A percentile compares a stretch with the other conserved stretches of the same genome.
Conservation (phyloP, 2,113 vertebrate species). For the Egretta garzetta region DNA sequence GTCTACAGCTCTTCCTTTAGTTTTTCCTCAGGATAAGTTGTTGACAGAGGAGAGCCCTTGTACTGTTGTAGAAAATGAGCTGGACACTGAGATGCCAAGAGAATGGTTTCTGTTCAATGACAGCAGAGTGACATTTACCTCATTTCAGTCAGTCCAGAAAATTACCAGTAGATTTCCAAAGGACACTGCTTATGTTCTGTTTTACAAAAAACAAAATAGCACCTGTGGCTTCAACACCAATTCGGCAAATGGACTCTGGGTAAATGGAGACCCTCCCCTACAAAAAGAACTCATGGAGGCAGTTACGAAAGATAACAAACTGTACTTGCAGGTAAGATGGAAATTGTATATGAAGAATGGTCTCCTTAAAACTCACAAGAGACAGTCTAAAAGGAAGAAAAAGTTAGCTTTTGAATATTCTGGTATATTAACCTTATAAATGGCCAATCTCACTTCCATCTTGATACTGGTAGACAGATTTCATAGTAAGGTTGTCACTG, state of each 20-base stretch:
- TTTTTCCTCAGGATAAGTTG: constrained; percentile 67
- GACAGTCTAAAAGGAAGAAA: neutral
- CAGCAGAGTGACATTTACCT: constrained; percentile 96
- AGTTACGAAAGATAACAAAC: constrained; percentile 97
- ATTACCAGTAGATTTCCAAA: constrained; percentile 97
- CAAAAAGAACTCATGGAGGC: constrained; percentile 98
- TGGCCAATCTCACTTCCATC: neutral
- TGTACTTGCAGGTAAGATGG: constrained; percentile 92
- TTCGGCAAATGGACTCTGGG: constrained; percentile 78
- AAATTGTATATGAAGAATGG: neutral
- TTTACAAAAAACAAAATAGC: constrained; percentile 91
- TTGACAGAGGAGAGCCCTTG: constrained; percentile 60
- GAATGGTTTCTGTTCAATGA: constrained; percentile 99
- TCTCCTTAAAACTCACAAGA: neutral
- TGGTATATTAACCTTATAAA: neutral
- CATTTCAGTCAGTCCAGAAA: constrained; percentile 95
- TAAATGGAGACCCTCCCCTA: constrained; percentile 90
- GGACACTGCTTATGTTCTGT: constrained; percentile 96
- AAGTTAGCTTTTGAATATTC: neutral
- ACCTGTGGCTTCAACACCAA: constrained; percentile 58
- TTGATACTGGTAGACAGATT: neutral
- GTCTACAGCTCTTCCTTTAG: constrained; percentile 68
- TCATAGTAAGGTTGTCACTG: neutral
- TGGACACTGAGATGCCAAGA: constrained; percentile 75
- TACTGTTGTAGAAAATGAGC: constrained; percentile 72